Base-by-base conservation (phyloP, 2,888 invertebrate species). In the Gonocerus acuteangulatus region DNA sequence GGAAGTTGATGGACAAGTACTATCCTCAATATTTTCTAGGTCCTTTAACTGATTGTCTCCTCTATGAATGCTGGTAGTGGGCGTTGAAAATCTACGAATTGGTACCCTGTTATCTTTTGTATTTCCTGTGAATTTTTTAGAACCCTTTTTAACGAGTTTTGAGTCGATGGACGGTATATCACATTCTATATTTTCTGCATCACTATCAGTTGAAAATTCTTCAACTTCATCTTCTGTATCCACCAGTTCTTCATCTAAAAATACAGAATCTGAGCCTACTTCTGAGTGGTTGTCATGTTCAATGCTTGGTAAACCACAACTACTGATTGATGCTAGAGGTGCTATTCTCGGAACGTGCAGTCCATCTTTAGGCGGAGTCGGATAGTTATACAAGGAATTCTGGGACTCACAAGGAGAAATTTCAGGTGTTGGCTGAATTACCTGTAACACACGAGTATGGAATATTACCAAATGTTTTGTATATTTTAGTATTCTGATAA, bases 161-260 rank as follows among this genome's bases (percentile, higher is more conserved):
- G 48, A 49, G 27, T 39, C 47, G 58, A 62, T 64, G 64, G 64
- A 64, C 64, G 64, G 64, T 59, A 62, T 62, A 59, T 62, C 56
- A 42, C 64, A 64, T 62, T 64, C 64, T 58, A 64, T 61, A 59
- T 64, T 64, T 42, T 68, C 66, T 16, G 66, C 64, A 42, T 87
- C 88, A 70, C 87, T 89, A 71, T 89, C 89, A 39, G 89, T 89
- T 63, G 88, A 88, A 72, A 89, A 85, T 70, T 87, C 87, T 70
- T 87, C 88, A 69, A 89, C 84, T 71, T 89, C 89, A 71, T 89
- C 88, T 72, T 90, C 89, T 15, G 90, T 90, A 69, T 89, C 88
- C 68, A 70, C 57, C 32, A 75, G 77, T 64, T 83, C 84, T 69
- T 82, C 82, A 71, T 86, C 86, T 61, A 83, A 79, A 73, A 89